Base-by-base conservation (phyloP, 2,888 invertebrate genomes). In the Melinopterus prodromus region DNA sequence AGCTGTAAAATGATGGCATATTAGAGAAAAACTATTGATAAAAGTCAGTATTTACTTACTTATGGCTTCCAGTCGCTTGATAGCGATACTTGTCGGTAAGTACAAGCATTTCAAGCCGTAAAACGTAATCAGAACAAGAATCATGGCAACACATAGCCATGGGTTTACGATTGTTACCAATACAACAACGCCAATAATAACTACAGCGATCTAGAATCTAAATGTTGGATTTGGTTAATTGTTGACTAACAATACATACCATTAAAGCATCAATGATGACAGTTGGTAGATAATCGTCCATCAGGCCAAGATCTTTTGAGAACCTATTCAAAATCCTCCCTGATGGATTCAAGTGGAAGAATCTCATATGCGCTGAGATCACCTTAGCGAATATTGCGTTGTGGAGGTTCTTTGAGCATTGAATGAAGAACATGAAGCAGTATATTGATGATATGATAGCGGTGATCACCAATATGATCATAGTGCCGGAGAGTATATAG, bases 111-210 rank as follows among this genome's bases (percentile, higher is more conserved):
- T 88, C 12, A 96, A 87, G 9, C 92, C 88, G 81, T 93, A 92
- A 87, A 97, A 94, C 6, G 95, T 84, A 0, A 92, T 83, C 0
- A 93, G 91, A 6, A 97, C 91, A 6, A 93, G 86, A 0, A 91
- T 88, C 0, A 95, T 94, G 0, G 95, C 94, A 16, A 94, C 84
- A 70, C 95, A 83, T 0, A 95, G 89, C 92, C 93, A 93, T 83
- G 92, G 93, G 89, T 95, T 96, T 7, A 95, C 93, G 2, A 94
- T 86, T 9, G 93, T 92, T 0, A 96, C 93, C 70, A 97, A 93
- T 0, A 94, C 90, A 6, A 95, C 90, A 15, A 96, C 93, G 9
- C 96, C 96, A 16, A 94, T 89, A 71, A 96, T 89, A 0, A 92
- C 89, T 35, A 93, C 88, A 38, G 92, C 92, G 71, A 94, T 91